Evolutionary conservation across 2,888 invertebrate species (phyloP).

Genomic region (Acronicta psi): DNA sequence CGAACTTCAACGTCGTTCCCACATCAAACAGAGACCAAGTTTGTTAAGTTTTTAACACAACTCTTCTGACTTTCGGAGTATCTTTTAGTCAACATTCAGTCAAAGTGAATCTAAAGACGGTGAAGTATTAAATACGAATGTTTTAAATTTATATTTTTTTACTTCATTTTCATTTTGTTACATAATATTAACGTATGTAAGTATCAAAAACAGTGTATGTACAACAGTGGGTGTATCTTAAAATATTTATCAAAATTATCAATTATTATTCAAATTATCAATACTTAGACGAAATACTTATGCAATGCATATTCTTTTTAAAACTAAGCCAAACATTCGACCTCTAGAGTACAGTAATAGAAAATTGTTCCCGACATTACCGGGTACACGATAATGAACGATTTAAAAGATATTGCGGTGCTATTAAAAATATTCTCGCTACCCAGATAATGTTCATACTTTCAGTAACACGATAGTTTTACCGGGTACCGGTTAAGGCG

Average conservation of each 20-base stretch:
- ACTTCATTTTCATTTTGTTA: no score
- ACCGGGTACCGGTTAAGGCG: slow-evolving; percentile 47
- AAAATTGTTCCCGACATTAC: slow-evolving; percentile 37
- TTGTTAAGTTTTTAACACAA: slow-evolving; percentile 61
- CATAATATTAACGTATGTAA: no score
- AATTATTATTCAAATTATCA: no score
- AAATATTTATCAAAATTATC: slow-evolving; percentile 18
- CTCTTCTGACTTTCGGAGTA: slow-evolving; percentile 53
- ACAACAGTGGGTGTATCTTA: no score
- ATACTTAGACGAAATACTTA: no score
- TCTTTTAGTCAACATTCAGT: slow-evolving; percentile 57
- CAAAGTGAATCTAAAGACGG: slow-evolving; percentile 41
- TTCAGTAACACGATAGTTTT: slow-evolving; percentile 58
- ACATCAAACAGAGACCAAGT: slow-evolving; percentile 58
- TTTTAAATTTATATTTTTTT: slow-evolving; percentile 12
- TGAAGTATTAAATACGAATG: slow-evolving; percentile 28
- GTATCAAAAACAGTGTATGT: no score
- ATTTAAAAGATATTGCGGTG: slow-evolving; percentile 48
- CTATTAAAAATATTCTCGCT: slow-evolving; percentile 51
- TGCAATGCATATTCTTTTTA: no score
- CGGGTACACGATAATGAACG: slow-evolving; percentile 46
- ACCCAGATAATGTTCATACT: slow-evolving; percentile 54
- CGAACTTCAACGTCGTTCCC: slow-evolving; percentile 53
- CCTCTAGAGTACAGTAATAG: slow-evolving; percentile 11
- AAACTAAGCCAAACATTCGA: slow-evolving; percentile 43